Base-by-base conservation (phyloP, 2,888 invertebrate species). In the Bursaphelenchus okinawaensis region DNA sequence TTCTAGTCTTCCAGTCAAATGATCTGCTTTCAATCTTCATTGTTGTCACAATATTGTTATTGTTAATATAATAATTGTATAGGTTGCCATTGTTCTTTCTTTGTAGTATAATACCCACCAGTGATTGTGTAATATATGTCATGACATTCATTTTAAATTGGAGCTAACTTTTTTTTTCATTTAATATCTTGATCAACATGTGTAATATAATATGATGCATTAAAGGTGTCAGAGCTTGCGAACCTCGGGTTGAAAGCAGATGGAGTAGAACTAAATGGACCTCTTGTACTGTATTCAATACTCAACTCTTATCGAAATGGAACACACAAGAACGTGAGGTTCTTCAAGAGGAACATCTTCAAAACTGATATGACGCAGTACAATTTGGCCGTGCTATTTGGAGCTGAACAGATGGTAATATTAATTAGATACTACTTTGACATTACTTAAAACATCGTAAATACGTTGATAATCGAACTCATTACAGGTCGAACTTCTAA, bases 221-320 rank as follows among this genome's bases (percentile, higher is more conserved):
- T 76, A 50, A 54, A 80, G 80, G 78, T 80, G 40, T 52, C 79
- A 31, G 76, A 81, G 69, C 77, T 78, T 60, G 78, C 80, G n/a
- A 62, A 73, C 60, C 69, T 71, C 52, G 80, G 79, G 31, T 69
- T 72, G 63, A 62, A 70, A 50, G 71, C 73, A 55, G 69, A 65
- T 7, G 80, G 80, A 50, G 75, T 80, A n/a, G 80, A 80, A 62
- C 69, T 80, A 54, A 80, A 80, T 28, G 71, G 70, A 29, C 70
- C 78, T 20, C 73, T 80, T 27, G 78, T 80, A 29, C 67, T 75
- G 29, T 80, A 81, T 65, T 74, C 74, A 2, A 73, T 67, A 56
- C 60, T 65, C 51, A 50, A 28, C 12, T 63, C 72, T 68, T 70
- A 56, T 71, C 50, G 77, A 71, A 69, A 75, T 72, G 26, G 59